Evolutionary conservation across 1,140 invertebrate species (phyloP).

Genomic region (Polypedilum pembai): DNA sequence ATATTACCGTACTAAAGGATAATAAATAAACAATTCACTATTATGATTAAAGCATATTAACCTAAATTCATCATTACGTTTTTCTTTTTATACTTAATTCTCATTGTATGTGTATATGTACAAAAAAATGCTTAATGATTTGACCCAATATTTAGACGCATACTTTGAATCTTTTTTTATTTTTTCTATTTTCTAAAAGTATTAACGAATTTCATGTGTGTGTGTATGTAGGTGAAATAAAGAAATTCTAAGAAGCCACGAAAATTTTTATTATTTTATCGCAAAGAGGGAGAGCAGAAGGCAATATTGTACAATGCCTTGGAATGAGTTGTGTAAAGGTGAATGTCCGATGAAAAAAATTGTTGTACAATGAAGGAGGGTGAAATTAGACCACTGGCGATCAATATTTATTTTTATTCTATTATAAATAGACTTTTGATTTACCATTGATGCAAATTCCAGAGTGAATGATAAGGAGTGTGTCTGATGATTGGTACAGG

Average conservation of each 20-base stretch:
- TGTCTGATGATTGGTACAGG: constrained; percentile 40
- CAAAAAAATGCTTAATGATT: neutral
- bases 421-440: neutral
- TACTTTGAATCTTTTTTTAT: too few relatives aligned
- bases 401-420: neutral
- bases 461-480: constrained; percentile 42
- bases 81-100: too few relatives aligned
- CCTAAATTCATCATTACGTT: neutral
- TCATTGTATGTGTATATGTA: too few relatives aligned
- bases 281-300: neutral
- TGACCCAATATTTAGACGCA: constrained; percentile 3
- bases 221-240: too few relatives aligned
- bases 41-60: constrained; percentile 7
- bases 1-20: too few relatives aligned
- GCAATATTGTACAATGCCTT: neutral
- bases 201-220: too few relatives aligned
- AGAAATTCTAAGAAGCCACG: too few relatives aligned
- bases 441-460: constrained; percentile 44
- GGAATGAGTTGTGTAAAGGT: neutral
- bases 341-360: constrained; percentile 12
- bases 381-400: neutral
- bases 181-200: too few relatives aligned
- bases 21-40: neutral
- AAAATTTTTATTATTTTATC: too few relatives aligned
- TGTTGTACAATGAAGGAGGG: neutral